A percentile compares a stretch with the other conserved stretches of the same genome.
Evolutionary conservation across 1,140 invertebrate species (phyloP).

Genomic region (Brachionus koreanus): DNA sequence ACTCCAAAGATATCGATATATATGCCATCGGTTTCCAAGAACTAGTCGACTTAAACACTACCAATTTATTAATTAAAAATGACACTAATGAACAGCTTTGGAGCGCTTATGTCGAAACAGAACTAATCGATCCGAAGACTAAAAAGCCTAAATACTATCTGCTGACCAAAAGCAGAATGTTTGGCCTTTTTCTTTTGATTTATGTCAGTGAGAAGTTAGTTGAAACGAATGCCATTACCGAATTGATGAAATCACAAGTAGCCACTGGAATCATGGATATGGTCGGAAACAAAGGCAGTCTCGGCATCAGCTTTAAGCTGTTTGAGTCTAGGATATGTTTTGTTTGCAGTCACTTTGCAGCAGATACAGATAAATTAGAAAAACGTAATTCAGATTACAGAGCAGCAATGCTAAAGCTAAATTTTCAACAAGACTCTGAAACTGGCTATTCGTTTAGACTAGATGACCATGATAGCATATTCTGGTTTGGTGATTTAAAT

Average conservation of each 20-base stretch:
- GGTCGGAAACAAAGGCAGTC: slow-evolving; percentile 87
- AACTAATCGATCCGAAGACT: background rate
- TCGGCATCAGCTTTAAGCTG: slow-evolving; percentile 83
- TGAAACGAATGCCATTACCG: slow-evolving; percentile 52
- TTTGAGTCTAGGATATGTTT: slow-evolving; percentile 91
- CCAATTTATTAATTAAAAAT: slow-evolving; percentile 63
- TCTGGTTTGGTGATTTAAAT: slow-evolving; percentile 99
- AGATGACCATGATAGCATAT: slow-evolving; percentile 92
- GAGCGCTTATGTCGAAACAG: slow-evolving; percentile 61
- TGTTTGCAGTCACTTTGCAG: slow-evolving; percentile 96
- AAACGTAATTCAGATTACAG: slow-evolving; percentile 34
- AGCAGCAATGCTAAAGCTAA: slow-evolving; percentile 60
- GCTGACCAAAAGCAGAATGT: slow-evolving; percentile 91
- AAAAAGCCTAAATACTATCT: slow-evolving; percentile 64
- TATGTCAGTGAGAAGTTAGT: slow-evolving; percentile 26
- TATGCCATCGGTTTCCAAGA: slow-evolving; percentile 98
- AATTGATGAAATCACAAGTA: slow-evolving; percentile 87
- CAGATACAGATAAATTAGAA: slow-evolving; percentile 63
- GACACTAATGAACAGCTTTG: slow-evolving; percentile 25
- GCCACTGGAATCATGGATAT: slow-evolving; percentile 91
- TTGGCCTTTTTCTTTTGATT: slow-evolving; percentile 77
- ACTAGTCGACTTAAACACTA: slow-evolving; percentile 97
- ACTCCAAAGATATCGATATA: slow-evolving; percentile 67
- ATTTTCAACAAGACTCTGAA: slow-evolving; percentile 50
- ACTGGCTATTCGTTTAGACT: slow-evolving; percentile 64